Conservation (phyloP, 2,113 vertebrate genomes). For the Callipepla squamata region DNA sequence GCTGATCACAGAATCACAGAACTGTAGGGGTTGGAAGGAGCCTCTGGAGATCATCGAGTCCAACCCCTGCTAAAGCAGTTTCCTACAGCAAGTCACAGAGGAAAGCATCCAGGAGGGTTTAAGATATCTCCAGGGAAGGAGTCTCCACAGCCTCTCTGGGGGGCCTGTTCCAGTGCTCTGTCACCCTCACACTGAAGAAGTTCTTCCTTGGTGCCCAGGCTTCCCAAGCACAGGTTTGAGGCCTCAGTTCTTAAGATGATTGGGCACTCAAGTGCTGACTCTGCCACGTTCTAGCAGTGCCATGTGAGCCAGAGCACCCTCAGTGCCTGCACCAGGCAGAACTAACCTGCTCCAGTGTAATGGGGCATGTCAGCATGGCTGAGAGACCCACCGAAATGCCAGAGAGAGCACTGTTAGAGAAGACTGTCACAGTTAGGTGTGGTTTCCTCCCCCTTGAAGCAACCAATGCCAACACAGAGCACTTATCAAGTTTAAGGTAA, state of each 20-base stretch:
- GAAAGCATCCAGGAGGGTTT: too few species aligned
- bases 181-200: too few species aligned
- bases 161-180: too few species aligned
- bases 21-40: too few species aligned
- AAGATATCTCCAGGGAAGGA: too few species aligned
- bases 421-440: neutral
- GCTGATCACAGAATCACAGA: neutral
- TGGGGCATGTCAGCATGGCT: neutral
- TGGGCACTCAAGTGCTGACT: neutral
- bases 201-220: neutral
- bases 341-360: neutral
- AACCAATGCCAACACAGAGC: neutral
- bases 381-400: neutral
- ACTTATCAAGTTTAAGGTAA: neutral
- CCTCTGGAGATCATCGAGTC: too few species aligned
- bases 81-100: too few species aligned
- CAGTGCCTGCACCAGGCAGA: neutral
- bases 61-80: too few species aligned
- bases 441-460: neutral
- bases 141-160: too few species aligned
- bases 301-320: neutral
- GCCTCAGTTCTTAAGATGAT: neutral
- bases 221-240: neutral
- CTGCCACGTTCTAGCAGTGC: neutral
- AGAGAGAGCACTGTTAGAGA: fast-evolving